phyloP scores from a whole-genome alignment of 1,140 invertebrate genomes.

The Drosophila saltans region DNA sequence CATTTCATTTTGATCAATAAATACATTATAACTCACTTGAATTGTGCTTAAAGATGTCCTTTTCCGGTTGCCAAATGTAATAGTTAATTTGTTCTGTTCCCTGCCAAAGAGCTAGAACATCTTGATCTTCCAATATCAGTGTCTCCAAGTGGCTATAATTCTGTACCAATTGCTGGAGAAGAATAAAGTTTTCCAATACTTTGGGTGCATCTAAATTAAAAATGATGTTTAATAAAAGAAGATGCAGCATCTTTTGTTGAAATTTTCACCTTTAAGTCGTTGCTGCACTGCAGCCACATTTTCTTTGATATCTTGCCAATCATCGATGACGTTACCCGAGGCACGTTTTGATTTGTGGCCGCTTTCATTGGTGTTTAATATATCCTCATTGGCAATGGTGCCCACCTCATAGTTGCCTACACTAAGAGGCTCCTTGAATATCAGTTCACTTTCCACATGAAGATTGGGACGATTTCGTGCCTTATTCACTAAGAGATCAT shows the following conservation, averaged over 20 bases:
- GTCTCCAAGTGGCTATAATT: conserved; percentile 27
- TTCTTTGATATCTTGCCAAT: conserved; percentile 40
- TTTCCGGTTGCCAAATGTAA: conserved; percentile 42
- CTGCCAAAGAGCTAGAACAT: conserved; percentile 37
- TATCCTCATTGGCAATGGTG: conserved; percentile 1
- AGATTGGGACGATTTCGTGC: conserved; percentile 61
- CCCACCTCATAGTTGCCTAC: conserved; percentile 57
- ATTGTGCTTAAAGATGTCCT: conserved; percentile 34
- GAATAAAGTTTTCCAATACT: conserved; percentile 46
- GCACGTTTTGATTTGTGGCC: conserved; percentile 49
- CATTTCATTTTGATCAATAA: conserved; percentile 60
- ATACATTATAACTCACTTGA: conserved; percentile 67
- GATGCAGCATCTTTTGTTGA: no score
- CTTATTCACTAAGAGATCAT: conserved; percentile 62
- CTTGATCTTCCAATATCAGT: background rate
- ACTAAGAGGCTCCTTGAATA: conserved; percentile 61
- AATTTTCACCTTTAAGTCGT: conserved; percentile 40
- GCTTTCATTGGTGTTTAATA: background rate
- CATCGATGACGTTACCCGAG: conserved; percentile 12
- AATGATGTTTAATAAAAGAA: background rate
- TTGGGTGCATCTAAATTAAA: conserved; percentile 34
- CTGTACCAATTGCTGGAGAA: conserved; percentile 52
- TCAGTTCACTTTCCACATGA: conserved; percentile 57
- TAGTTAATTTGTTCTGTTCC: background rate
- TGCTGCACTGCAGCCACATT: conserved; percentile 53